A percentile compares a stretch with the other conserved stretches of the same genome.
These are phyloP conservation scores for Medauroidea extradentata DNA, from an alignment of 1,140 invertebrate genomes.

Conservation along the genomic window DNA sequence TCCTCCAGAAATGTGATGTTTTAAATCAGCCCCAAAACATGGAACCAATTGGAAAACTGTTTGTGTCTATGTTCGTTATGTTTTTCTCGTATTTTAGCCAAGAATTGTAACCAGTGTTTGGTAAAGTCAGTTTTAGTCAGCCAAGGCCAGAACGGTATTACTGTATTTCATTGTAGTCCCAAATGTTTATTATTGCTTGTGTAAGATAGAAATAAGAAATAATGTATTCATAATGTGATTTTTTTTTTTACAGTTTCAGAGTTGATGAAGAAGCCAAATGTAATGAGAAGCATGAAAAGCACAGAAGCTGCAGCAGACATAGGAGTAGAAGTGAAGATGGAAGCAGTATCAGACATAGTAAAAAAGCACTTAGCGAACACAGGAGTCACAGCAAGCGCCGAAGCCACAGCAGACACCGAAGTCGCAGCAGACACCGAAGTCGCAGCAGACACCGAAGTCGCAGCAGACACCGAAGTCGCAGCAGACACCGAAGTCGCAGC, in stretches of 20 bases:
- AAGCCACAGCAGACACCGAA: conserved; percentile 19
- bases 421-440: conserved; percentile 4
- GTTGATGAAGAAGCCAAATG: background rate
- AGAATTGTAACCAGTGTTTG: too few species aligned
- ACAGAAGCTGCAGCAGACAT: conserved; percentile 4
- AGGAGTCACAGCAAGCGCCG: conserved; percentile 20
- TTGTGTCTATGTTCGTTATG: too few species aligned
- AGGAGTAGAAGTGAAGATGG: background rate
- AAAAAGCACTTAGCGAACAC: background rate
- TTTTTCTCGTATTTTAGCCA: too few species aligned
- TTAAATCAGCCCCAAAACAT: too few species aligned
- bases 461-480: conserved; percentile 2
- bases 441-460: conserved; percentile 4
- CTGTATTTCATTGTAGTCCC: background rate
- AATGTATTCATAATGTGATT: too few species aligned
- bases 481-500: background rate
- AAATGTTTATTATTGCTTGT: too few species aligned
- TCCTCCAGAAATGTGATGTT: too few species aligned
- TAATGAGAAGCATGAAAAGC: background rate
- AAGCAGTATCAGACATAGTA: conserved; percentile 7
- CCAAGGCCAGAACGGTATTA: conserved; percentile 2
- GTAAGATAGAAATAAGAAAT: too few species aligned
- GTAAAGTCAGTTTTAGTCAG: too few species aligned
- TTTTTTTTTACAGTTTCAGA: too few species aligned
- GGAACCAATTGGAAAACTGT: too few species aligned